Base-by-base conservation (phyloP, 2,113 vertebrate genomes). In the Psittacus erithacus region DNA sequence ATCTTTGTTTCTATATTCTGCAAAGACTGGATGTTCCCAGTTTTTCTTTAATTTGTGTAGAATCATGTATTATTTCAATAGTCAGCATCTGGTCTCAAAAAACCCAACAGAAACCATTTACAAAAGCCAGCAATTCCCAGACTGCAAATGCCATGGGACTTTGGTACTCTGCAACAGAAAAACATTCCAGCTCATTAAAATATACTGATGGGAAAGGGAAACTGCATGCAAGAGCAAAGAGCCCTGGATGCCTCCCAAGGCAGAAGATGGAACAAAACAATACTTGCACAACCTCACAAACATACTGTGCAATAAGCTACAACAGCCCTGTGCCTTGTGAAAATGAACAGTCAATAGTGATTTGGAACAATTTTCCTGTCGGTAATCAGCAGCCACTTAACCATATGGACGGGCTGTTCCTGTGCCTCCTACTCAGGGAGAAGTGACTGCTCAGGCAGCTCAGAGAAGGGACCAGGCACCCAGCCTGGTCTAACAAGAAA, bases 91-190 rank as follows among this genome's bases (percentile, higher is more conserved):
- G 10, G 16, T 81, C 28, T 73, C 64, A 65, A 83, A 86, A 95
- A 68, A 6, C 14, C 33, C 47, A 86, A 27, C 33, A 92, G 68
- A 88, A 94, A 63, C 14, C 22, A n/a, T 50, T 88, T 83, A 49
- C 43, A 59, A 90, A 93, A 90, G 31, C 3, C 41, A 93, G 38
- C 11, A 90, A 75, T 68, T 93, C 64, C 79, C 85, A 78, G 71
- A 50, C 31, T 63, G n/a, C 17, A 86, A 59, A 33, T 75, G 29
- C 43, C 49, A 28, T 18, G 71, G 67, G 85, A 90, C 50, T 81
- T 77, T 9, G n/a, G 28, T 38, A 44, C 31, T 69, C 38, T 59
- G 68, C 50, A 86, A 27, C 28, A 88, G 67, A 82, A 52, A 69
- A 94, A 73, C 63, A 81, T 74, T 67, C 46, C 71, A 28, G 6